A percentile compares a stretch with the other conserved stretches of the same genome.
These are phyloP conservation scores for Drosophila ustulata DNA, from an alignment of 2,888 invertebrate species.

Conservation along the genomic window DNA sequence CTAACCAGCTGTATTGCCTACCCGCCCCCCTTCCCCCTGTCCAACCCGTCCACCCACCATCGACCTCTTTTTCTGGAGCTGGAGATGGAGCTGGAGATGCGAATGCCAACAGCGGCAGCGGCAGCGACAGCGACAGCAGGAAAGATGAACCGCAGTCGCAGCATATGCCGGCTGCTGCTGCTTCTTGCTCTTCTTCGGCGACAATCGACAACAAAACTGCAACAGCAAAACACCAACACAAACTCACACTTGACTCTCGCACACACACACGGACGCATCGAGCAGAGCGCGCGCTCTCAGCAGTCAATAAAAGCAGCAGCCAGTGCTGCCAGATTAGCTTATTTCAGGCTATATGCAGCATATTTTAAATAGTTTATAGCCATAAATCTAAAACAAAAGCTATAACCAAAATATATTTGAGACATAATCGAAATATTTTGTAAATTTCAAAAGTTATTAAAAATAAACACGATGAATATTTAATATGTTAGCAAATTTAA, in stretches of 20 bases:
- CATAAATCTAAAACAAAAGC: too few species aligned
- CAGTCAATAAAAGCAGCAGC: conserved; percentile 78
- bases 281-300: conserved; percentile 64
- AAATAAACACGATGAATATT: too few species aligned
- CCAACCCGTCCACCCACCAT: conserved; percentile 73
- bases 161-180: conserved; percentile 83
- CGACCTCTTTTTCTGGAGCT: conserved; percentile 79
- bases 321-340: conserved; percentile 4
- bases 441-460: too few species aligned
- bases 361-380: too few species aligned
- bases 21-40: conserved; percentile 5
- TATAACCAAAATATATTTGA: too few species aligned
- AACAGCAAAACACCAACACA: conserved; percentile 54
- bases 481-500: too few species aligned
- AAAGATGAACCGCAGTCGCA: conserved; percentile 56
- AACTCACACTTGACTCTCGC: conserved; percentile 26
- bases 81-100: conserved; percentile 69
- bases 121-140: conserved; percentile 20
- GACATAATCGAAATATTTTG: too few species aligned
- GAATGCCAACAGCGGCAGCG: conserved; percentile 38
- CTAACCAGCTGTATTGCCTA: conserved; percentile 47
- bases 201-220: conserved; percentile 70
- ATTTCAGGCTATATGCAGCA: too few species aligned
- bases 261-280: conserved; percentile 33
- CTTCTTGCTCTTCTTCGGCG: conserved; percentile 65